Evolutionary conservation across 2,797 vertebrate genomes (phyloP).

Genomic region (Semaprochilodus insignis): DNA sequence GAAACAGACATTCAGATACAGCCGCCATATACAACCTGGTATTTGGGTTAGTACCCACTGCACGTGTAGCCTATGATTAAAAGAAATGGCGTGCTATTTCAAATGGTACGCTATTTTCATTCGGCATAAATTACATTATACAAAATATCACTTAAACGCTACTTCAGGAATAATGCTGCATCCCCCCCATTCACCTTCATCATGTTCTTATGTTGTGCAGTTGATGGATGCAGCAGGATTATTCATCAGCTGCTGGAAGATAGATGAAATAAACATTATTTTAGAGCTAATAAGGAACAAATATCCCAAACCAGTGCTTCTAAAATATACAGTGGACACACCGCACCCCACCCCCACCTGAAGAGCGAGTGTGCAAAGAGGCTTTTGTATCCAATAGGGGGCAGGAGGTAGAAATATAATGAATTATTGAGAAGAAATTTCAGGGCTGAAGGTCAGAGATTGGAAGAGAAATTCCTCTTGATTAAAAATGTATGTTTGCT

Average conservation of each 20-base stretch:
- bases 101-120: background rate
- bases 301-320: constrained; percentile 7
- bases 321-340: constrained; percentile 8
- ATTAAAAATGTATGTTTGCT: constrained; percentile 85
- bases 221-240: constrained; percentile 13
- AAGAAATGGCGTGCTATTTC: constrained; percentile 27
- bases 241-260: constrained; percentile 18
- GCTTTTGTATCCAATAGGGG: constrained; percentile 54
- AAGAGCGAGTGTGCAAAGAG: constrained; percentile 14
- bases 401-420: constrained; percentile 68
- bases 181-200: constrained; percentile 1
- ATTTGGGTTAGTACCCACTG: constrained; percentile 58
- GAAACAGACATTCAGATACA: constrained; percentile 66
- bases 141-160: constrained; percentile 14
- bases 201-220: background rate
- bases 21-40: constrained; percentile 53
- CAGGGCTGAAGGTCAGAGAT: constrained; percentile 81
- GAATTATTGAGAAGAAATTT: constrained; percentile 85
- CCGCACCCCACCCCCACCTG: constrained; percentile 9
- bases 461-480: constrained; percentile 62
- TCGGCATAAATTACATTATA: constrained; percentile 11
- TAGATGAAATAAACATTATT: constrained; percentile 4
- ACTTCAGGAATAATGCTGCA: background rate
- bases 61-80: constrained; percentile 70
- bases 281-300: background rate